Evolutionary conservation across 2,797 vertebrate species (phyloP), one percentile per base, ranked within the genome.

Genomic region (Mastacembelus armatus): DNA sequence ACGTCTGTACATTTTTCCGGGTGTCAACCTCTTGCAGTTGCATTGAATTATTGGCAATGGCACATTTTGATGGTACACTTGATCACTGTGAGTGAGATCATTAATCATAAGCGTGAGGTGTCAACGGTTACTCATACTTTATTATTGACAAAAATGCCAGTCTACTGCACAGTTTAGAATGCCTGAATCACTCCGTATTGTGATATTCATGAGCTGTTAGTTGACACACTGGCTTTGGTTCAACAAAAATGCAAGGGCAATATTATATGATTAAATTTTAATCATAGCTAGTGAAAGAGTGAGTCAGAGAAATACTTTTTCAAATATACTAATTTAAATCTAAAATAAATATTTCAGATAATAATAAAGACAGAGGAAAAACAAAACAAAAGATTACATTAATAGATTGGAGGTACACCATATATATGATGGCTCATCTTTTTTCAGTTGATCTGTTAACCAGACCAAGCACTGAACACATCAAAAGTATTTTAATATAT

Each of bases 91-190:
- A 91, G 84, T 81, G 51, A 72, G 49, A 68, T 84, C 92, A 93
- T 96, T 92, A 87, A 94, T 95, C 94, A 93, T 9, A 5, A 21
- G 50, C 63, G 71, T 61, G 15, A 40, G 78, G 78, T 93, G 91
- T 89, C 87, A 90, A 5, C 24, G 74, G 71, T 80, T 85, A 81
- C 56, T 80, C 91, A 88, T 83, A 84, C 48, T 50, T 77, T 77
- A 77, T 57, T 77, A 91, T 85, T 56, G 57, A 43, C 9, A 18
- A 71, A 93, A 89, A 64, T 79, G 80, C 72, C 58, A 66, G 81
- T 66, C 77, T 61, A 78, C 81, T n/a, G 82, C 78, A 82, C 75
- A 80, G 72, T 69, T 88, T 58, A 70, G 0, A 0, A 48, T 11
- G 66, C 21, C 64, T 50, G 60, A 70, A 68, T 58, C 42, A n/a